A percentile compares a stretch with the other conserved stretches of the same genome.
These are phyloP conservation scores for Leptodactylus fallax DNA, from an alignment of 2,797 vertebrate species.

Conservation along the genomic window DNA sequence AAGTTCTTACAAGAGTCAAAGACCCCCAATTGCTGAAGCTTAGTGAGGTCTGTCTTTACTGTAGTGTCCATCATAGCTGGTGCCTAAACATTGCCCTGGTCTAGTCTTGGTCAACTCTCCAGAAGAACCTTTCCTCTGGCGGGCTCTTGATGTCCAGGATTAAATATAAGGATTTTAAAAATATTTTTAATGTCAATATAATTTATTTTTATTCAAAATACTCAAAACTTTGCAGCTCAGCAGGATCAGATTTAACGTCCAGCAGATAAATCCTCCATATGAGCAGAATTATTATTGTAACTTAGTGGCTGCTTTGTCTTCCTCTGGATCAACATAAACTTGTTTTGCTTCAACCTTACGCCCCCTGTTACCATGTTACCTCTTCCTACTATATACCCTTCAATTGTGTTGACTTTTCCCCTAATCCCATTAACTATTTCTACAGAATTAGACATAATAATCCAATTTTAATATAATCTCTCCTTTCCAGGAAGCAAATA, in stretches of 20 bases:
- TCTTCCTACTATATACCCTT: not conserved
- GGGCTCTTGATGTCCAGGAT: no score
- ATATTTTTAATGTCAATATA: not conserved
- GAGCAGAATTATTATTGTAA: not conserved
- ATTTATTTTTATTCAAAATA: no score
- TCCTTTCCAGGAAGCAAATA: not conserved
- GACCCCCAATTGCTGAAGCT: no score
- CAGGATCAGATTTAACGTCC: not conserved
- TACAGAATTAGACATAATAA: not conserved
- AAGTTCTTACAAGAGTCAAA: no score
- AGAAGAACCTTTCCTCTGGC: no score
- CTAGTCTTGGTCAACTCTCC: no score
- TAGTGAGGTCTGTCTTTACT: no score
- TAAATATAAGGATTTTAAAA: no score
- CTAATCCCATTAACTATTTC: not conserved
- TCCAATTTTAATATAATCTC: constrained; percentile 8
- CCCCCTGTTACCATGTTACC: not conserved
- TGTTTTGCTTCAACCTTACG: not conserved
- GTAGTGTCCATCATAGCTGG: no score
- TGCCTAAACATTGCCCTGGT: no score
- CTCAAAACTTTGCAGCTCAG: not conserved
- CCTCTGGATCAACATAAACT: not conserved
- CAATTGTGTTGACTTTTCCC: not conserved
- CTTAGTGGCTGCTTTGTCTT: not conserved
- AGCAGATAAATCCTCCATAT: not conserved